Conservation (phyloP, 2,888 invertebrate species). For the Acholoe squamosa region DNA sequence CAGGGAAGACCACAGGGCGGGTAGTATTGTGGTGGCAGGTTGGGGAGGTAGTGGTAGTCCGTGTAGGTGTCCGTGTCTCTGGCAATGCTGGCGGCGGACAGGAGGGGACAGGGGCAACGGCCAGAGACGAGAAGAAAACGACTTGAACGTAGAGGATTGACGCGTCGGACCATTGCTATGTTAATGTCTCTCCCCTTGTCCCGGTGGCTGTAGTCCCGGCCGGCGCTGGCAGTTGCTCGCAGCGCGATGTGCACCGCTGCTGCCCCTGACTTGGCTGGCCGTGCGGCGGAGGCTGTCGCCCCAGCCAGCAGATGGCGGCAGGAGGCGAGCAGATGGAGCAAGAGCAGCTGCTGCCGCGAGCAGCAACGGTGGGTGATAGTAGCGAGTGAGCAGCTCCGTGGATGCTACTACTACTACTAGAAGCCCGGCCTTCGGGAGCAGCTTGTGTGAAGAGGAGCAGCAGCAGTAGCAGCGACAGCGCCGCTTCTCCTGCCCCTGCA, state of each 20-base stretch:
- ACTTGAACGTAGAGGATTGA: neutral
- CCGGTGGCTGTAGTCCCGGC: neutral
- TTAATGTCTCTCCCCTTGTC: constrained; percentile 51
- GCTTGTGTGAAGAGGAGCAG: neutral
- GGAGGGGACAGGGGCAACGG: neutral
- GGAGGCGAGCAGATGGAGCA: neutral
- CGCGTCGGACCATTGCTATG: constrained; percentile 57
- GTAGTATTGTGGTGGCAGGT: constrained; percentile 37
- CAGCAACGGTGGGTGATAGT: neutral
- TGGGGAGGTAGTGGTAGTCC: neutral
- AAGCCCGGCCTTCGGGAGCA: neutral
- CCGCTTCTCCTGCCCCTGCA: neutral
- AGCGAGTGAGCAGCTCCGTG: neutral
- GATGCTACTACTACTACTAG: constrained; percentile 47
- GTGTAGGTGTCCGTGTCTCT: neutral
- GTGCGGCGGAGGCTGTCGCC: neutral
- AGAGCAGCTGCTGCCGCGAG: neutral
- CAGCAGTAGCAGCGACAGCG: neutral
- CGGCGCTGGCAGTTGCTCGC: constrained; percentile 1
- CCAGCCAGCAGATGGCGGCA: neutral
- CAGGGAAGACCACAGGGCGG: constrained; percentile 53
- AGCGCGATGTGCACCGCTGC: constrained; percentile 45
- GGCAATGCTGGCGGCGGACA: neutral
- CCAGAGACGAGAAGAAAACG: constrained; percentile 22
- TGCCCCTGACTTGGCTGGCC: constrained; percentile 34